Base-by-base conservation (phyloP, 1,140 invertebrate species). In the Orchesella cincta region DNA sequence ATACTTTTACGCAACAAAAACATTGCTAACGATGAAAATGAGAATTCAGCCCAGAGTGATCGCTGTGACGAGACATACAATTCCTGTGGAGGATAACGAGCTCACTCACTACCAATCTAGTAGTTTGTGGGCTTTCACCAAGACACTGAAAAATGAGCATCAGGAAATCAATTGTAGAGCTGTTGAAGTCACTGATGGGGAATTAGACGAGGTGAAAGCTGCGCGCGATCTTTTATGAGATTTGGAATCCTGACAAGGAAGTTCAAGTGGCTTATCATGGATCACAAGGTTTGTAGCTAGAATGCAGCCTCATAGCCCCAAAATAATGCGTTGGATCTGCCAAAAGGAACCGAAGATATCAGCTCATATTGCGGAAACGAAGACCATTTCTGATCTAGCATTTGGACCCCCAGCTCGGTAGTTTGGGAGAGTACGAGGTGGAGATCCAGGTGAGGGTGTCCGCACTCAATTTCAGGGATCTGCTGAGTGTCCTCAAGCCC, bases 381-480 rank as follows among this genome's bases (percentile, higher is more conserved):
- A 67, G 62, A 3, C 31, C 62, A 67, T 67, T 67, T n/a, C 3
- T 8, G 62, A 67, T n/a, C 23, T 67, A 29, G 31, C 14, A 23
- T 67, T 67, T 33, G 62, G 28, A 14, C 62, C 62, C 1, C 62
- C 33, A 46, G 39, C 39, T 57, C 26, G 8, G 62, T n/a, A 8
- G 8, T 16, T 67, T 31, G 26, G 62, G 62, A 12, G 28, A 67
- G 33, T 18, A 14, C n/a, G n/a, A n/a, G n/a, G n/a, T n/a, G 12
- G 54, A 57, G 54, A 57, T 57, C 26, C 14, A 57, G 26, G 54
- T 57, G 3, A 57, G 26, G 31, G 31, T 71, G 8, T n/a, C 34
- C 14, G 71, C 71, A 1, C 28, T 73, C 5, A 73, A 73, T 46
- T 73, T 73, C 26, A 35, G 36, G 16, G 71, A 73, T 23, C 23